Conservation (phyloP, 2,888 invertebrate species). For the Galeruca laticollis region DNA sequence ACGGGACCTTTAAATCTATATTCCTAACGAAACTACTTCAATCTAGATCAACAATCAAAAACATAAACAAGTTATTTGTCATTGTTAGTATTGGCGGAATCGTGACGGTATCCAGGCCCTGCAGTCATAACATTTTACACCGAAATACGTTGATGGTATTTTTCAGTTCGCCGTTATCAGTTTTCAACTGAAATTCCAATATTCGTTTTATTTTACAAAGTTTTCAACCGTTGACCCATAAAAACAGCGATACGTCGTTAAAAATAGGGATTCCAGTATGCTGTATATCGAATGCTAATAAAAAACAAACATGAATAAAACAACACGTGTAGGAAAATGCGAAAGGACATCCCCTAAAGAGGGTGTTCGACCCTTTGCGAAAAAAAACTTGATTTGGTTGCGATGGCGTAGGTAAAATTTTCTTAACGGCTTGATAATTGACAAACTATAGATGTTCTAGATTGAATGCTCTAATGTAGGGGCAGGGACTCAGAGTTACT, state of each 20-base stretch:
- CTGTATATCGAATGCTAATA: slow-evolving; percentile 28
- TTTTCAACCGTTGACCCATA: slow-evolving; percentile 21
- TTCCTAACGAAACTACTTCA: background rate
- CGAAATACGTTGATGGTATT: background rate
- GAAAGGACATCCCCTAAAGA: slow-evolving; percentile 23
- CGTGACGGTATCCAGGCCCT: background rate
- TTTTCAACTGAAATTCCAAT: slow-evolving; percentile 1
- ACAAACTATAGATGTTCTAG: too few relatives aligned
- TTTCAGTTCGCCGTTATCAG: background rate
- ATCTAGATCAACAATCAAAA: background rate
- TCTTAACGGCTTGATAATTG: background rate
- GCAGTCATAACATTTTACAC: background rate
- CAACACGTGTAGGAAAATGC: slow-evolving; percentile 38
- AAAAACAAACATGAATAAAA: slow-evolving; percentile 41
- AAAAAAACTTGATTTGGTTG: slow-evolving; percentile 14
- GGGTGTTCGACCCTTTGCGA: background rate
- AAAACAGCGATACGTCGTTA: slow-evolving; percentile 25
- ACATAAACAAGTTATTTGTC: too few relatives aligned
- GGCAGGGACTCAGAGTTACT: background rate
- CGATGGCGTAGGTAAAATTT: background rate
- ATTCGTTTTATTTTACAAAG: slow-evolving; percentile 11
- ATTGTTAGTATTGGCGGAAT: background rate
- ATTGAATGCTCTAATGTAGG: background rate
- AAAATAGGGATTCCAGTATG: slow-evolving; percentile 22
- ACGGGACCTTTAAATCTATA: too few relatives aligned